A percentile compares a stretch with the other conserved stretches of the same genome.
phyloP scores from a whole-genome alignment of 2,797 vertebrate genomes.

The Tadarida brasiliensis region DNA sequence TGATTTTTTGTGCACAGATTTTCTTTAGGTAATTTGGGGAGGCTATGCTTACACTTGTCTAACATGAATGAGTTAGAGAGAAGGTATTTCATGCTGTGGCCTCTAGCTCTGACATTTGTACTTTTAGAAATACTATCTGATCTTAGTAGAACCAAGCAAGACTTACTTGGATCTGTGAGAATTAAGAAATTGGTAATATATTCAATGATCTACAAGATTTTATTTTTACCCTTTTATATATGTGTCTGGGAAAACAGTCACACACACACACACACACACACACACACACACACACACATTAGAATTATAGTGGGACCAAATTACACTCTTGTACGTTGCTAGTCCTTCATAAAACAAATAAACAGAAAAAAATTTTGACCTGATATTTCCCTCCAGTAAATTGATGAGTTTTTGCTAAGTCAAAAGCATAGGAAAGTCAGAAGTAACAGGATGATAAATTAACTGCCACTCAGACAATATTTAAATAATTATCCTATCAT shows the following conservation, averaged over 20 bases:
- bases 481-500: background rate
- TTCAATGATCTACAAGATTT: background rate
- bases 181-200: background rate
- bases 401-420: background rate
- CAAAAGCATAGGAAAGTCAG: background rate
- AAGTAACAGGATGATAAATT: background rate
- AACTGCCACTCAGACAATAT: constrained; percentile 15
- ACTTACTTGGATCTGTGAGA: background rate
- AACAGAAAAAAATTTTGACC: background rate
- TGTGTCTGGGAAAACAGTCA: background rate
- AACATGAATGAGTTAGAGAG: background rate
- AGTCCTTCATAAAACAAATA: constrained; percentile 3
- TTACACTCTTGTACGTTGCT: background rate
- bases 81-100: background rate
- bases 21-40: background rate
- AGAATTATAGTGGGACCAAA: background rate
- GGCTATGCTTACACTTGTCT: background rate
- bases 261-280: background rate
- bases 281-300: background rate
- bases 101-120: constrained; percentile 29
- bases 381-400: background rate
- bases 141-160: background rate
- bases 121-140: constrained; percentile 20
- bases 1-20: background rate
- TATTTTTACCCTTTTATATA: background rate